A percentile compares a stretch with the other conserved stretches of the same genome.
These are phyloP conservation scores for Ephialtes manifestator DNA, from an alignment of 2,888 invertebrate species.

Conservation along the genomic window DNA sequence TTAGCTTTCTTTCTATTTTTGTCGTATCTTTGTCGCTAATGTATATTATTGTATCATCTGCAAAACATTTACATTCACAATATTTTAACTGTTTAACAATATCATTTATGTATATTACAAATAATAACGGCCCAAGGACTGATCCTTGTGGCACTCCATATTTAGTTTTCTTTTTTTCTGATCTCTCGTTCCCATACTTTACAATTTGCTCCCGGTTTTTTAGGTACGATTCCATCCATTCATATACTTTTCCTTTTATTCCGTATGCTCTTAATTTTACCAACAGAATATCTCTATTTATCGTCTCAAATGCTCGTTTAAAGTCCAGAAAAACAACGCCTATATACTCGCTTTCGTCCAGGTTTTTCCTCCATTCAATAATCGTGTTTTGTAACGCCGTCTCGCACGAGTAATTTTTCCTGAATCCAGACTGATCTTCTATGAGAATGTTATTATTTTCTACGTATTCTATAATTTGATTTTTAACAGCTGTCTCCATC, in stretches of 20 bases:
- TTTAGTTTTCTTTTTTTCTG: slow-evolving; percentile 1
- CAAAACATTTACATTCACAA: slow-evolving; percentile 28
- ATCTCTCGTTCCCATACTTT: slow-evolving; percentile 7
- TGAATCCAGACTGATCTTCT: slow-evolving; percentile 55
- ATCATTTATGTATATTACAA: slow-evolving; percentile 32
- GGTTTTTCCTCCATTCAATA: slow-evolving; percentile 44
- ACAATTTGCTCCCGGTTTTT: slow-evolving; percentile 10
- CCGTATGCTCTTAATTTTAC: slow-evolving; percentile 12
- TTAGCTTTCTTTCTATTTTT: slow-evolving; percentile 7
- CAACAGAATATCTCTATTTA: slow-evolving; percentile 19
- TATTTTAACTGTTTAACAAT: not conserved
- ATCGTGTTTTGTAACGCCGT: slow-evolving; percentile 27
- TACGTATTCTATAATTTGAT: not conserved
- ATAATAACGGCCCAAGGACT: slow-evolving; percentile 8
- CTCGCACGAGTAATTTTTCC: slow-evolving; percentile 47
- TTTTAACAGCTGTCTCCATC: slow-evolving; percentile 15
- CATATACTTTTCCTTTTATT: slow-evolving; percentile 22
- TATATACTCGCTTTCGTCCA: slow-evolving; percentile 43
- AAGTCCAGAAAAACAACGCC: slow-evolving; percentile 61
- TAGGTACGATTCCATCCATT: slow-evolving; percentile 35
- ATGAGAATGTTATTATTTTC: slow-evolving; percentile 15
- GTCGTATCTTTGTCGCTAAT: slow-evolving; percentile 13
- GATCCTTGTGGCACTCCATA: slow-evolving; percentile 12
- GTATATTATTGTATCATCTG: slow-evolving; percentile 32
- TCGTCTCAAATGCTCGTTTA: slow-evolving; percentile 42